phyloP scores from a whole-genome alignment of 2,797 vertebrate genomes.

The Scleropages formosus region DNA sequence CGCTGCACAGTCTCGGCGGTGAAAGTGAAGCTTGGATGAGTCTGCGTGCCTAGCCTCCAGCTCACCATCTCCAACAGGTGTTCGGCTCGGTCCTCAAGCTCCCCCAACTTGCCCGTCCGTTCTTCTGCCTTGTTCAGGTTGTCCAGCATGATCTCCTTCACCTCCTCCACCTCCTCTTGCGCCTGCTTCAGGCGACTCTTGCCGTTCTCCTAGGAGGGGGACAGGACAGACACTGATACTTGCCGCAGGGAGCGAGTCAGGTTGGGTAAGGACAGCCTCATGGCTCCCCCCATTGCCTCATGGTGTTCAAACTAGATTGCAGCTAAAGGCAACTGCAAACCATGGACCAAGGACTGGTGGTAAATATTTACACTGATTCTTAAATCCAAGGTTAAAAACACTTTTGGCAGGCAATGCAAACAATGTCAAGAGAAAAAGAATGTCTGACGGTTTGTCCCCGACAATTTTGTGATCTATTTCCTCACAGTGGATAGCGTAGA shows the following conservation, averaged over 20 bases:
- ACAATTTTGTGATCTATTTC: not conserved
- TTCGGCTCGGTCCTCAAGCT: constrained; percentile 67
- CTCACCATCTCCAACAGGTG: constrained; percentile 58
- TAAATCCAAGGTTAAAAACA: not conserved
- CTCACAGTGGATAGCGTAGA: not conserved
- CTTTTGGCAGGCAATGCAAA: not conserved
- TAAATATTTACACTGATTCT: not conserved
- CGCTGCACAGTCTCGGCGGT: not conserved
- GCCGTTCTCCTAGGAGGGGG: constrained; percentile 61
- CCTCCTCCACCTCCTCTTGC: constrained; percentile 66
- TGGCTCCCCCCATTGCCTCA: too few species aligned
- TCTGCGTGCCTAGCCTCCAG: not conserved
- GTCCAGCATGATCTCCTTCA: constrained; percentile 70
- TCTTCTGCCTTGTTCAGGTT: constrained; percentile 68
- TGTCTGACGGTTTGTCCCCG: not conserved
- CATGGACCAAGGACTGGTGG: not conserved
- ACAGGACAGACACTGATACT: not conserved
- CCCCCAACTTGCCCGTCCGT: constrained; percentile 60
- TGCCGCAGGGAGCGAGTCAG: not conserved
- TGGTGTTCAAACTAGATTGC: not conserved
- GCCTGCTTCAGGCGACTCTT: constrained; percentile 61
- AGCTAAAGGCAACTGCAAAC: not conserved
- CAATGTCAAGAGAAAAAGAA: not conserved
- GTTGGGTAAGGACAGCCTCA: not conserved
- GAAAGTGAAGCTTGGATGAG: not conserved